These are phyloP conservation scores for Timema podura DNA, from an alignment of 2,888 invertebrate species.

Conservation along the genomic window DNA sequence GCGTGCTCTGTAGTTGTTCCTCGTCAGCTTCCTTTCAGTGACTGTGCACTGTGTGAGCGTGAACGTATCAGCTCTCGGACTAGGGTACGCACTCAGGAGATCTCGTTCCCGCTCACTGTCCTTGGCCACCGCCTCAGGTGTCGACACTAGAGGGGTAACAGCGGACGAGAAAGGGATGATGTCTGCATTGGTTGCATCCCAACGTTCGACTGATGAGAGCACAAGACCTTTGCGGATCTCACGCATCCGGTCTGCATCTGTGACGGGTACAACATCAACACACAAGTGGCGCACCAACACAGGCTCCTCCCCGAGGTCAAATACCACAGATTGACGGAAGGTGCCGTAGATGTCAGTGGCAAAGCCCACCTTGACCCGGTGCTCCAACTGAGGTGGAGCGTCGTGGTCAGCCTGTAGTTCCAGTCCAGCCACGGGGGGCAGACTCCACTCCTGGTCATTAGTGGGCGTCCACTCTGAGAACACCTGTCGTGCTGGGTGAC, in stretches of 20 bases:
- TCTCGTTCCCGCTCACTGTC: conserved; percentile 52
- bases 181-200: conserved; percentile 54
- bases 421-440: conserved; percentile 34
- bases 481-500: conserved; percentile 24
- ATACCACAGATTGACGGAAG: conserved; percentile 71
- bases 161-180: conserved; percentile 54
- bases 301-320: conserved; percentile 66
- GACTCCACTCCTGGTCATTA: conserved; percentile 55
- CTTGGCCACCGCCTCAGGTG: conserved; percentile 45
- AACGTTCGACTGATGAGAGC: conserved; percentile 57
- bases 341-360: conserved; percentile 71
- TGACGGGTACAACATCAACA: conserved; percentile 69
- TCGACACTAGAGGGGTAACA: conserved; percentile 44
- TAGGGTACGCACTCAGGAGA: conserved; percentile 59
- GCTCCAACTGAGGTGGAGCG: conserved; percentile 17
- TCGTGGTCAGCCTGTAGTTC: conserved; percentile 9
- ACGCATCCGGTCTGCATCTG: conserved; percentile 60
- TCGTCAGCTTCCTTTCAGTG: conserved; percentile 56
- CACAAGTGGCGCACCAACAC: conserved; percentile 63
- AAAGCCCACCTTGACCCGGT: conserved; percentile 50
- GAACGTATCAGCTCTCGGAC: conserved; percentile 62
- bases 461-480: conserved; percentile 44
- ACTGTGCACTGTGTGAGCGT: conserved; percentile 64
- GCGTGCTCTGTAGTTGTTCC: conserved; percentile 65
- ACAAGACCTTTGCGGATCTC: conserved; percentile 57